phyloP scores from a whole-genome alignment of 2,797 vertebrate genomes.

The Hafferia zeledoni region DNA sequence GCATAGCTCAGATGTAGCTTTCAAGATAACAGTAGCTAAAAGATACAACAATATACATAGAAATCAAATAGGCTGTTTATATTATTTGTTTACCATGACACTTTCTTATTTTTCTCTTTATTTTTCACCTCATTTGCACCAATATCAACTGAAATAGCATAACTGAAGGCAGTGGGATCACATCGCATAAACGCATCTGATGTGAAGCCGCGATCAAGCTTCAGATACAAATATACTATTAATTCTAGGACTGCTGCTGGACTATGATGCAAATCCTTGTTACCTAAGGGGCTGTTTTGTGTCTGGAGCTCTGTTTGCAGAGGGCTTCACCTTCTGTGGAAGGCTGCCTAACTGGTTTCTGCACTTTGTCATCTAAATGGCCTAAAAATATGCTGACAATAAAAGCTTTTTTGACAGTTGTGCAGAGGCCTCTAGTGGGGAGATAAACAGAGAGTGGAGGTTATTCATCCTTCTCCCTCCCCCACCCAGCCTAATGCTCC shows the following conservation, averaged over 20 bases:
- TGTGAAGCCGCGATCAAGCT: background rate
- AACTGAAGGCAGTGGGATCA: background rate
- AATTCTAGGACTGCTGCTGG: background rate
- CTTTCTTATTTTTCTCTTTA: background rate
- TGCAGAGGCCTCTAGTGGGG: slow-evolving; percentile 40
- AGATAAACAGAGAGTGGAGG: slow-evolving; percentile 42
- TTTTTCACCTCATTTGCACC: background rate
- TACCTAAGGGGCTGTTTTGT: background rate
- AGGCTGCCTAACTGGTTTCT: slow-evolving; percentile 50
- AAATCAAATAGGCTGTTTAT: background rate
- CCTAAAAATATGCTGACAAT: slow-evolving; percentile 66
- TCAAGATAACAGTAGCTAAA: background rate
- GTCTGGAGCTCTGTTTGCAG: background rate
- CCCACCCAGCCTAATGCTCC: background rate
- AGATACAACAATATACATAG: background rate
- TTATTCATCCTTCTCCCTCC: background rate
- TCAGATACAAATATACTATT: background rate
- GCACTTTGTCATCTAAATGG: slow-evolving; percentile 39
- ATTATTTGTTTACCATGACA: background rate
- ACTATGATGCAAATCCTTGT: background rate
- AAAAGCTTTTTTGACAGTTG: slow-evolving; percentile 54
- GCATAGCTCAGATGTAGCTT: background rate
- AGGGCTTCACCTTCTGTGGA: background rate
- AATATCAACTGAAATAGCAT: background rate
- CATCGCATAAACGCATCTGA: background rate